These are phyloP conservation scores for Crotalus tigris DNA, from an alignment of 2,113 vertebrate genomes.

Conservation along the genomic window DNA sequence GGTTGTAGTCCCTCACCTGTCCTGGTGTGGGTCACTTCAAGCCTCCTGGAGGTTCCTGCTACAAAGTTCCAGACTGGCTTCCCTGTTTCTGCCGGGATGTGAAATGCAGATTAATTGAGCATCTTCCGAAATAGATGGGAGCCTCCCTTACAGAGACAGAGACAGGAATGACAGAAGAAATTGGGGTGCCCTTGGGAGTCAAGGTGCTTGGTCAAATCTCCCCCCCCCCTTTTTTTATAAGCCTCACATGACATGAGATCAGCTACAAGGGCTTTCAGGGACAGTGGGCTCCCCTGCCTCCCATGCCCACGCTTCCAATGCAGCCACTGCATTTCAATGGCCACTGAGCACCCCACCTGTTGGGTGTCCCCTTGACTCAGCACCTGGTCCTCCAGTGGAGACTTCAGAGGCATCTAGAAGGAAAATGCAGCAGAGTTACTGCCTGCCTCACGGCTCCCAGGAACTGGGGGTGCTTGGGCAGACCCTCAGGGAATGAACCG, in stretches of 20 bases:
- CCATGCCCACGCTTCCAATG: not conserved
- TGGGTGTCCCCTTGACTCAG: not conserved
- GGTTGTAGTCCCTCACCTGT: not conserved
- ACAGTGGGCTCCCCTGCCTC: not conserved
- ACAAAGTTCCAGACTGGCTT: not conserved
- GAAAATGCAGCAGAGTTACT: not conserved
- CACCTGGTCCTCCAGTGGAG: not conserved
- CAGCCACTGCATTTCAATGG: too few species aligned
- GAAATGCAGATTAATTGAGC: not conserved
- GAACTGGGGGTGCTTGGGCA: not conserved
- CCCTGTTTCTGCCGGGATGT: not conserved
- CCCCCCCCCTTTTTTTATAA: not conserved
- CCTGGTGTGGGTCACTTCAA: not conserved
- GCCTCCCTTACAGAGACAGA: not conserved
- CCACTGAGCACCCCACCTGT: not conserved
- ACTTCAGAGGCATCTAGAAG: not conserved
- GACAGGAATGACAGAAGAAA: not conserved
- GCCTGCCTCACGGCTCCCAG: not conserved
- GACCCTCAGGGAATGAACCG: accelerated
- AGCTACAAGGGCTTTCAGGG: not conserved
- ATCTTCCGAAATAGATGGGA: not conserved
- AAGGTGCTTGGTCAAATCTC: not conserved
- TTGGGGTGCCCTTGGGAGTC: not conserved
- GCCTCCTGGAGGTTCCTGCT: not conserved
- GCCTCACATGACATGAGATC: not conserved